Percentiles rank a stretch among this genome's conserved stretches.
phyloP scores from a whole-genome alignment of 2,113 vertebrate species.

The Pipa parva region DNA sequence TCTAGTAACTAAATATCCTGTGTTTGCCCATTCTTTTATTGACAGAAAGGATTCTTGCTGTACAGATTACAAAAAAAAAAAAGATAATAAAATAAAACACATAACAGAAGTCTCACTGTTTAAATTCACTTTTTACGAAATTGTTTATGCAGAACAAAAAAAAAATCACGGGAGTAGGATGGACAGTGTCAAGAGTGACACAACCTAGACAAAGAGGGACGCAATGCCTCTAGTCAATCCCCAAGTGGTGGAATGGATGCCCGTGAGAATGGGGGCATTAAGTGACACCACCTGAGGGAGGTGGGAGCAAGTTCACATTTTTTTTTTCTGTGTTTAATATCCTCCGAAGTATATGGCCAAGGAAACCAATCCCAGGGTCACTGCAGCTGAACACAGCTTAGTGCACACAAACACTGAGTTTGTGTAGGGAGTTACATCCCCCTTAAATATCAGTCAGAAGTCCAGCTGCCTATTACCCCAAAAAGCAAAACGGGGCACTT shows the following conservation, averaged over 20 bases:
- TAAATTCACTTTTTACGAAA: slow-evolving; percentile 34
- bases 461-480: slow-evolving; percentile 3
- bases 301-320: slow-evolving; percentile 9
- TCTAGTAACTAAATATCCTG: neutral
- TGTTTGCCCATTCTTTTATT: slow-evolving; percentile 33
- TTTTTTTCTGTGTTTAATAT: neutral
- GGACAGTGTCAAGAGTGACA: neutral
- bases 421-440: neutral
- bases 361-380: neutral
- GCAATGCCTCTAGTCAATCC: too few relatives aligned
- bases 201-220: neutral
- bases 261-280: neutral
- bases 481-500: neutral
- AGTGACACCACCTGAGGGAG: neutral
- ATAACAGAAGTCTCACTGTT: slow-evolving; percentile 21
- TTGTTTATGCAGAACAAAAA: slow-evolving; percentile 2
- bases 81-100: slow-evolving; percentile 8
- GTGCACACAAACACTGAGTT: neutral
- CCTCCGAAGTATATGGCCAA: neutral
- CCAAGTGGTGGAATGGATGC: neutral
- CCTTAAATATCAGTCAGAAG: neutral
- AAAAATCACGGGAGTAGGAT: neutral
- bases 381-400: neutral
- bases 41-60: slow-evolving; percentile 33
- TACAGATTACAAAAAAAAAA: slow-evolving; percentile 33